Evolutionary conservation across 2,888 invertebrate species (phyloP), one percentile per base, ranked within the genome.

Genomic region (Torymus auratus): DNA sequence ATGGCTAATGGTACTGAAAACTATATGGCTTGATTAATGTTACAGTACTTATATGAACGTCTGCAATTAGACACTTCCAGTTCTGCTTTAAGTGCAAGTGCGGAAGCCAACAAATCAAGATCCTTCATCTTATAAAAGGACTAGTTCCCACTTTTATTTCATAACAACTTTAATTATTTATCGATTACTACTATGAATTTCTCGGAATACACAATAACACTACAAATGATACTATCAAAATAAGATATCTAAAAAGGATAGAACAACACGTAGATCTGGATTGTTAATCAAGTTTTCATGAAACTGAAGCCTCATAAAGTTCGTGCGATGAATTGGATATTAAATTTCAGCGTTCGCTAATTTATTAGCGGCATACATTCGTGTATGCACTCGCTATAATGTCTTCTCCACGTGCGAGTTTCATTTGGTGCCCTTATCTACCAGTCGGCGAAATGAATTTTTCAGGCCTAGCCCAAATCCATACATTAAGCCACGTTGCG

Each of bases 371-470:
- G 17, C 41, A 65, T 23, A 23, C 15, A 15, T 15, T 15, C 23
- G 15, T 55, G 7, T 10, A 17, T 12, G 2, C 28, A 60, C 7
- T 41, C 7, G 20, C n/a, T n/a, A 15, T 41, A 55, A 61, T 61
- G 64, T 64, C 28, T 41, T 41, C 41, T 1, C 5, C 7, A 41
- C 41, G n/a, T n/a, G 41, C 41, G 62, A 64, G 23, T 64, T 64
- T 15, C 20, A 52, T n/a, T 11, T 50, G 20, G 17, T 23, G 7
- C 15, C 55, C 53, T 53, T n/a, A 64, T 52, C 62, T 28, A 41
- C 64, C 62, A 58, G 15, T n/a, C 41, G n/a, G 41, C 17, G 56
- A 65, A 62, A 55, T 73, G 62, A 41, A 73, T 64, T 73, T 73
- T 71, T n/a, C 58, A 62, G 14, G 20, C 62, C 11, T 50, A 55